Evolutionary conservation across 2,888 invertebrate genomes (phyloP).

Genomic region (Hyppa rectilinea): DNA sequence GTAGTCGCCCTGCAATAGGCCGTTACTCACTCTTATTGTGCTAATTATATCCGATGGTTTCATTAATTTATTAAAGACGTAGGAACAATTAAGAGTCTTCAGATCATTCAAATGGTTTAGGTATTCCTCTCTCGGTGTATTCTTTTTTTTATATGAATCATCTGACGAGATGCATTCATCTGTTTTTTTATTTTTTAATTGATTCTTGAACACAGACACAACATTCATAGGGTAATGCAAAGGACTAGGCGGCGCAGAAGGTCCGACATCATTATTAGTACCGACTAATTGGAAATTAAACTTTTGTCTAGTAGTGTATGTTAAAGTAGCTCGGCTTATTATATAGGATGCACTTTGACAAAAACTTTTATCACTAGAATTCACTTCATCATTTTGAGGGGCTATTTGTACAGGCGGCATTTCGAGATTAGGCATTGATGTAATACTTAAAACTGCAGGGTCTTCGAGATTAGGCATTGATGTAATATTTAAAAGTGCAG

Average conservation of each 20-base stretch:
- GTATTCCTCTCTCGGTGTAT: slow-evolving; percentile 59
- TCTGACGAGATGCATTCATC: slow-evolving; percentile 52
- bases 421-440: slow-evolving; percentile 76
- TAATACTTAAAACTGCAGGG: no score
- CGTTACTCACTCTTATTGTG: slow-evolving; percentile 82
- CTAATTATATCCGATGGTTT: slow-evolving; percentile 88
- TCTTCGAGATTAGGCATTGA: slow-evolving; percentile 77
- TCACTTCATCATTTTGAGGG: slow-evolving; percentile 67
- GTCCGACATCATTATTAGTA: slow-evolving; percentile 71
- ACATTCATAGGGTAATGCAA: slow-evolving; percentile 83
- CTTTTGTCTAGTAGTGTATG: slow-evolving; percentile 85
- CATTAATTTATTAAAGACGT: slow-evolving; percentile 81
- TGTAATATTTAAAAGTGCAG: slow-evolving; percentile 70
- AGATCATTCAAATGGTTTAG: slow-evolving; percentile 73
- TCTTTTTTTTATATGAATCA: slow-evolving; percentile 65
- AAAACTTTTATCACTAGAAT: slow-evolving; percentile 68
- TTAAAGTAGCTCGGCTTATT: slow-evolving; percentile 82
- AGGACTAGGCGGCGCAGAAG: slow-evolving; percentile 76
- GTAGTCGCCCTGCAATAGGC: slow-evolving; percentile 80
- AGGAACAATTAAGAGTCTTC: slow-evolving; percentile 78
- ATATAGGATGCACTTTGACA: slow-evolving; percentile 79
- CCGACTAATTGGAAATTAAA: slow-evolving; percentile 84
- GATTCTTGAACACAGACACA: slow-evolving; percentile 82
- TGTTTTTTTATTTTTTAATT: slow-evolving; percentile 70
- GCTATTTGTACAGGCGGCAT: slow-evolving; percentile 70